These are phyloP conservation scores for Brachionus rubens DNA, from an alignment of 1,140 invertebrate genomes.

Conservation along the genomic window DNA sequence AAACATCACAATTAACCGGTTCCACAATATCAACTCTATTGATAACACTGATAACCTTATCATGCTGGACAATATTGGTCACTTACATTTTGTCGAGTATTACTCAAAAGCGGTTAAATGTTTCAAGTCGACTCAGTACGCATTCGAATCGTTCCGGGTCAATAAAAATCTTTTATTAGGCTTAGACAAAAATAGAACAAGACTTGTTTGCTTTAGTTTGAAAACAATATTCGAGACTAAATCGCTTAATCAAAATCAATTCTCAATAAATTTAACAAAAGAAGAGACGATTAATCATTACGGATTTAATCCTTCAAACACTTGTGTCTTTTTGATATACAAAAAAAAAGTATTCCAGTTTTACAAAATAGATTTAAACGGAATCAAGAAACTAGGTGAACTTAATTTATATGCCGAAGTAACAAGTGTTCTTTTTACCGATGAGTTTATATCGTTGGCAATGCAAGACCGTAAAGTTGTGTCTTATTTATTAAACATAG, in stretches of 20 bases:
- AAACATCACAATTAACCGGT: neutral
- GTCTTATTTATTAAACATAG: neutral
- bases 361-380: neutral
- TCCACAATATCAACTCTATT: neutral
- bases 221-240: no score
- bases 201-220: conserved; percentile 10
- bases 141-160: neutral
- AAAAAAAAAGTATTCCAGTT: neutral
- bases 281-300: neutral
- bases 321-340: neutral
- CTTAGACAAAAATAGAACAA: neutral
- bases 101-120: neutral
- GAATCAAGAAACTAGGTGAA: neutral
- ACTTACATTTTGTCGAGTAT: neutral
- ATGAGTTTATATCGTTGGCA: neutral
- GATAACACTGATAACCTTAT: neutral
- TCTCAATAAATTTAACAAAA: neutral
- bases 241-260: neutral
- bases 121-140: neutral
- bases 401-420: neutral
- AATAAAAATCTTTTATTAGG: neutral
- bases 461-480: conserved; percentile 8
- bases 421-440: neutral
- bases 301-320: neutral
- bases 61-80: neutral